Percentiles rank a stretch among this genome's conserved stretches.
Conservation (phyloP, 2,113 vertebrate genomes). For the Irena cyanogastra region DNA sequence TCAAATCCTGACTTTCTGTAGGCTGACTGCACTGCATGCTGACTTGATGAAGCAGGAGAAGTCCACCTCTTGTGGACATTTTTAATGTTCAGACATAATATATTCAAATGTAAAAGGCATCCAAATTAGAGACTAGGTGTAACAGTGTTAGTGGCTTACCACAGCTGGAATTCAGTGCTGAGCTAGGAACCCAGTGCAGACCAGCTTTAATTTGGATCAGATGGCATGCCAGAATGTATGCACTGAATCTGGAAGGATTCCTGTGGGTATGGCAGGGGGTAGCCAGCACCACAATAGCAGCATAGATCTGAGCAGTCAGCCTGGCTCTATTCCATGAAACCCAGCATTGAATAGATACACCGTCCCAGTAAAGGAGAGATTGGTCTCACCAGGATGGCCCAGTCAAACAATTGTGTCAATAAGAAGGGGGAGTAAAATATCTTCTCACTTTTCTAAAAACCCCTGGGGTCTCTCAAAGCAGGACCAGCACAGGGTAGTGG, state of each 20-base stretch:
- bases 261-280: background rate
- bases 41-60: background rate
- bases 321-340: background rate
- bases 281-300: background rate
- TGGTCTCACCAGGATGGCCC: background rate
- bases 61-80: background rate
- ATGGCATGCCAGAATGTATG: conserved; percentile 4
- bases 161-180: conserved; percentile 24
- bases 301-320: background rate
- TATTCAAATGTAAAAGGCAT: conserved; percentile 44
- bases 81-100: background rate
- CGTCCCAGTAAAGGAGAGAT: background rate
- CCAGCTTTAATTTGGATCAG: conserved; percentile 44
- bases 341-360: rapidly evolving
- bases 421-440: background rate
- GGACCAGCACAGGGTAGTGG: too few relatives aligned
- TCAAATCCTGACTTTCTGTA: background rate
- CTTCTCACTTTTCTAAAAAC: background rate
- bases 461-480: background rate
- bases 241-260: background rate
- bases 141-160: conserved; percentile 44
- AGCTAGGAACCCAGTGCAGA: background rate
- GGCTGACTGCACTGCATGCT: background rate
- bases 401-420: background rate
- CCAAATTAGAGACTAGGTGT: conserved; percentile 53